These are phyloP conservation scores for Haliclystus octoradiatus DNA, from an alignment of 30 jellyfish, hydroid and myxozoan species.

Conservation along the genomic window DNA sequence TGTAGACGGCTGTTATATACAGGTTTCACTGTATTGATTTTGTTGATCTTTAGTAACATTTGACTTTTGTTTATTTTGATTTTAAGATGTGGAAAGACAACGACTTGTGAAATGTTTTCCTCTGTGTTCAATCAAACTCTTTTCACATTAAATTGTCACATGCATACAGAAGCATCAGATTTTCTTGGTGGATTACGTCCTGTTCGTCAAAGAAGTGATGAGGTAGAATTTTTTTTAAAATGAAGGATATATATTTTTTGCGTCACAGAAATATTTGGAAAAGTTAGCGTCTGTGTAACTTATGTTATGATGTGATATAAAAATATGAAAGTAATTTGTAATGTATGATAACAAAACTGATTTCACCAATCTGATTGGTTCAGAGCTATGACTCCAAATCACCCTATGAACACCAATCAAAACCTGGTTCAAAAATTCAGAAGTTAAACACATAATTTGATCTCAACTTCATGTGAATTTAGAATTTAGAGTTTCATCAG, in stretches of 20 bases:
- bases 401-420: too few species aligned
- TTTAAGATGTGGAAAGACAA: constrained; percentile 97
- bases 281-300: neutral
- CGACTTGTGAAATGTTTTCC: constrained; percentile 78
- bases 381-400: too few species aligned
- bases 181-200: constrained; percentile 98
- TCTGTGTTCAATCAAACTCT: constrained; percentile 30
- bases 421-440: too few species aligned
- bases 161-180: constrained; percentile 94
- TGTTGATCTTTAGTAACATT: too few species aligned
- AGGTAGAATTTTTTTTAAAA: constrained; percentile 9
- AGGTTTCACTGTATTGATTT: too few species aligned
- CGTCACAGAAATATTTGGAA: neutral
- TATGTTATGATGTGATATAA: neutral
- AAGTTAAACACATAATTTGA: too few species aligned
- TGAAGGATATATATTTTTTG: neutral
- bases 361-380: too few species aligned
- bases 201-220: constrained; percentile 53
- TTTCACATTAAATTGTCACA: constrained; percentile 80
- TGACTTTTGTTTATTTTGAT: too few species aligned
- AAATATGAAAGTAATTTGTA: neutral
- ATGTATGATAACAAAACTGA: too few species aligned
- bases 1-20: too few species aligned
- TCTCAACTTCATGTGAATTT: too few species aligned
- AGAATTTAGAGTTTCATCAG: too few species aligned